These are phyloP conservation scores for Phoeniculus purpureus DNA, from an alignment of 2,797 vertebrate species.

Conservation along the genomic window DNA sequence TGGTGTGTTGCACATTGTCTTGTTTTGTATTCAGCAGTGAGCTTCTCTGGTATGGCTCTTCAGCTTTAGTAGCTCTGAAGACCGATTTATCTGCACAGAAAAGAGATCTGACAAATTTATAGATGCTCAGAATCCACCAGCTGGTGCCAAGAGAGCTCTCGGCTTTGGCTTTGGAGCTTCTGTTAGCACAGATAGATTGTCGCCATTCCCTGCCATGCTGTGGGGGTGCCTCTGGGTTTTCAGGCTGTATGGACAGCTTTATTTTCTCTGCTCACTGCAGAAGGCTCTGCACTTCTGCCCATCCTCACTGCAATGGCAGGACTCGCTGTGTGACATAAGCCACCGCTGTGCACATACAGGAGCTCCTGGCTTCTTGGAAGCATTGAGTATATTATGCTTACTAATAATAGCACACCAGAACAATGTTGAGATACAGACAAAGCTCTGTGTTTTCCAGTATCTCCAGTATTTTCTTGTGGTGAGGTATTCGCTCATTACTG, in stretches of 20 bases:
- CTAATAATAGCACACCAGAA: neutral
- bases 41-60: conserved; percentile 37
- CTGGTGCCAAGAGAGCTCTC: conserved; percentile 17
- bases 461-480: neutral
- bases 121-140: conserved; percentile 32
- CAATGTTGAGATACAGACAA: neutral
- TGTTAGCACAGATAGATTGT: neutral
- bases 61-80: conserved; percentile 42
- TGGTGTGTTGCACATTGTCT: neutral
- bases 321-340: neutral
- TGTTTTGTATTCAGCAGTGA: neutral
- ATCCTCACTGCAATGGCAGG: neutral
- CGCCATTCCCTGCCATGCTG: accelerated
- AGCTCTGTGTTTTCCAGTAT: neutral
- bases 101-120: conserved; percentile 37
- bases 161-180: conserved; percentile 1
- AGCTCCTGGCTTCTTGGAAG: neutral
- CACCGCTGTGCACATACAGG: neutral
- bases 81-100: conserved; percentile 18
- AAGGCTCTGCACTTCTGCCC: neutral
- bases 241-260: neutral
- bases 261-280: neutral
- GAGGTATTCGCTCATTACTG: neutral
- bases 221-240: neutral
- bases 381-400: neutral